These are phyloP conservation scores for Dissostichus mawsoni DNA, from an alignment of 2,113 vertebrate species.

Conservation along the genomic window DNA sequence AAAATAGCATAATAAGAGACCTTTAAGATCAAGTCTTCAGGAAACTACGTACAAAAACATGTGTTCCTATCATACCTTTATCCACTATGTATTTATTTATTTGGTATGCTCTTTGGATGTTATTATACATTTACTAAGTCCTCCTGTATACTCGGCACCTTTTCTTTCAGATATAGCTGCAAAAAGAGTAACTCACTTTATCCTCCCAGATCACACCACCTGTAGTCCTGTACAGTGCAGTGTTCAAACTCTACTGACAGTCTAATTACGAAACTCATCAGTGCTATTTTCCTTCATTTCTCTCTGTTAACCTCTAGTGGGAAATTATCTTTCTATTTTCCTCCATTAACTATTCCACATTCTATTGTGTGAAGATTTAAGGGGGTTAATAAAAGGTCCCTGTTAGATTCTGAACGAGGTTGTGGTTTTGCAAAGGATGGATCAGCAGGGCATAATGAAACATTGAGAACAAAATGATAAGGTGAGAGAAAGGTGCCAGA, in stretches of 20 bases:
- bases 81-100: too few species aligned
- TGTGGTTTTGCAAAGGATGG: neutral
- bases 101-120: neutral
- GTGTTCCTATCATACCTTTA: neutral
- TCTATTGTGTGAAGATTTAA: neutral
- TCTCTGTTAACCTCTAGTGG: neutral
- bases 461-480: neutral
- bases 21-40: neutral
- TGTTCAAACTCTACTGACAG: neutral
- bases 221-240: neutral
- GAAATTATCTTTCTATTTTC: neutral
- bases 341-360: neutral
- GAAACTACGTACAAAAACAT: neutral
- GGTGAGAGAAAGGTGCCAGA: neutral
- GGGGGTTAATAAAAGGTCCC: neutral
- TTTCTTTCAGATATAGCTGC: neutral
- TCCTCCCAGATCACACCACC: neutral
- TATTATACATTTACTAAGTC: neutral
- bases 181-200: neutral
- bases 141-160: neutral
- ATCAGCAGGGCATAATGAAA: neutral
- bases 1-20: too few species aligned
- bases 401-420: neutral
- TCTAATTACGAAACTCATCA: too few species aligned
- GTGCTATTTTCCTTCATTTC: constrained; percentile 5